phyloP scores from a whole-genome alignment of 2,888 invertebrate species.

The Drosophila buzzatii region DNA sequence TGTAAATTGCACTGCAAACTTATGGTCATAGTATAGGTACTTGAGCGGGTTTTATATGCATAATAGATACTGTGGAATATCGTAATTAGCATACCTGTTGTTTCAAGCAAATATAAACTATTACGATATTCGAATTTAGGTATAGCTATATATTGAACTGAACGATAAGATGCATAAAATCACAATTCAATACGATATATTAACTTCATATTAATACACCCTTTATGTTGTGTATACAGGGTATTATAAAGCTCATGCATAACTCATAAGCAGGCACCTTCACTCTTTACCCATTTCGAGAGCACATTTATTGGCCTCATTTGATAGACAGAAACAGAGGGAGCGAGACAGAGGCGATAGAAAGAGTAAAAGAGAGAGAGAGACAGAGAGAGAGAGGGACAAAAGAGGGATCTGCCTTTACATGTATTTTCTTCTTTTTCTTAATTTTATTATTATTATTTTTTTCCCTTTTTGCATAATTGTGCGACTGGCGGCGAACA shows the following conservation, averaged over 20 bases:
- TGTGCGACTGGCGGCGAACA: slow-evolving; percentile 48
- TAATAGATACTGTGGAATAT: neutral
- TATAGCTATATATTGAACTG: neutral
- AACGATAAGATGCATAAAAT: neutral
- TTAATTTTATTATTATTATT: neutral
- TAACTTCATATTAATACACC: neutral
- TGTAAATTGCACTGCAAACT: neutral
- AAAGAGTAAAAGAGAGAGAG: neutral
- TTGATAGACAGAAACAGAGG: slow-evolving; percentile 23
- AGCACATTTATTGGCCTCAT: slow-evolving; percentile 58
- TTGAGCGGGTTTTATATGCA: neutral
- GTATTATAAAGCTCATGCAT: slow-evolving; percentile 65
- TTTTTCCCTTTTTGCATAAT: slow-evolving; percentile 64
- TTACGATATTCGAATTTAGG: neutral
- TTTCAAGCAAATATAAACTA: too few relatives aligned
- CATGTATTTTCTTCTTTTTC: slow-evolving; percentile 13
- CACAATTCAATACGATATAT: too few relatives aligned
- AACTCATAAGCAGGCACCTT: slow-evolving; percentile 60
- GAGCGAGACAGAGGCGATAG: neutral
- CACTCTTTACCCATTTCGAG: slow-evolving; percentile 21
- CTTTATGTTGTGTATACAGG: neutral
- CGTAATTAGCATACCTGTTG: neutral
- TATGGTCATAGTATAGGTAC: neutral
- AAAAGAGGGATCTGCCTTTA: slow-evolving; percentile 30
- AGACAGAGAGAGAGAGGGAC: slow-evolving; percentile 11